Conservation (phyloP, 2,797 vertebrate species). For the Tapera naevia region DNA sequence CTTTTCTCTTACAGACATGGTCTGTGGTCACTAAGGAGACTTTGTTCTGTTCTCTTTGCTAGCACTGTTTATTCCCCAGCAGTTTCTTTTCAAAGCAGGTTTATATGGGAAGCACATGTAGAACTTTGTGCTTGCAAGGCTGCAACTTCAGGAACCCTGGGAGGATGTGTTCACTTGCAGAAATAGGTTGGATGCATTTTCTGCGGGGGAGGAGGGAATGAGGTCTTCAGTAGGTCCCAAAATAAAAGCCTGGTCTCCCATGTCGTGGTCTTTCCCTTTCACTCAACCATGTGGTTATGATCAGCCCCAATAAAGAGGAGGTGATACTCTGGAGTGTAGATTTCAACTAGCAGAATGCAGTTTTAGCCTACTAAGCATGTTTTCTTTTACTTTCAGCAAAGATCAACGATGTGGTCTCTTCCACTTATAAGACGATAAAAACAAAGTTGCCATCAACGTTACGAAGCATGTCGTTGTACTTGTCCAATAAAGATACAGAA, state of each 20-base stretch:
- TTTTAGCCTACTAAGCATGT: not conserved
- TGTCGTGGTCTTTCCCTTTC: not conserved
- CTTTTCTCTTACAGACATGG: not conserved
- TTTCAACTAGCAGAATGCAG: not conserved
- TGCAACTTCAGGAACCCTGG: not conserved
- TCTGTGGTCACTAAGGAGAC: not conserved
- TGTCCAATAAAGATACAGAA: conserved; percentile 97
- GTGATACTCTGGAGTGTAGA: not conserved
- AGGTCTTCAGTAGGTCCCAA: not conserved
- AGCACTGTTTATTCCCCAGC: not conserved
- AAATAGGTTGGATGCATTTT: not conserved
- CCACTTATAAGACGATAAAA: conserved; percentile 93
- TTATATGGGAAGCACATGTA: not conserved
- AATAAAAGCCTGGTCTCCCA: not conserved
- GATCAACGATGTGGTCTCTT: conserved; percentile 91
- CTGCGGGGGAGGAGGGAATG: not conserved
- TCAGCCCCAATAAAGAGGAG: not conserved
- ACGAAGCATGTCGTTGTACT: conserved; percentile 95
- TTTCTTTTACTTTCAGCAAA: conserved; percentile 84
- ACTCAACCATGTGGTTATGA: not conserved
- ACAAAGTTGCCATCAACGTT: conserved; percentile 90
- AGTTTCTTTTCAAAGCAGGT: not conserved
- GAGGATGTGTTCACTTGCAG: not conserved
- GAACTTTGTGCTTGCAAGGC: not conserved
- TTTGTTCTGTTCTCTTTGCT: not conserved